Conservation (phyloP, 1,140 invertebrate species). For the Drosophila pandora region DNA sequence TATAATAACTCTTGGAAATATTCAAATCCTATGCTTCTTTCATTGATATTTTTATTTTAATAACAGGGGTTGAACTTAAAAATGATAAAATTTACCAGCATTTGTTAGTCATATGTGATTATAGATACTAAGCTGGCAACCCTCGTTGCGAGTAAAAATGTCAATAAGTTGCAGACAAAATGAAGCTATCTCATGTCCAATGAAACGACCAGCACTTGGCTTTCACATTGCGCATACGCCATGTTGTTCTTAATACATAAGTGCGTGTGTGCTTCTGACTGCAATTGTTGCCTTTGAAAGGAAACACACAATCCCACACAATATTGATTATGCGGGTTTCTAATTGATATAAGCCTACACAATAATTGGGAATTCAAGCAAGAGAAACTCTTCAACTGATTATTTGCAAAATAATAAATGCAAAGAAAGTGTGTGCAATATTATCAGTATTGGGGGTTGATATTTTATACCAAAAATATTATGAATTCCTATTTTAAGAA, state of each 20-base stretch:
- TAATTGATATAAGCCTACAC: conserved; percentile 16
- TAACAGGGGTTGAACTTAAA: too few species aligned
- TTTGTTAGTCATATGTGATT: too few species aligned
- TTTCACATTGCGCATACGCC: conserved; percentile 72
- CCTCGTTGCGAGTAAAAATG: conserved; percentile 49
- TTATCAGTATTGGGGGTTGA: too few species aligned
- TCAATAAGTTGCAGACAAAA: conserved; percentile 77
- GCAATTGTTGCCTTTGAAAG: conserved; percentile 48
- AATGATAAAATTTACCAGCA: too few species aligned
- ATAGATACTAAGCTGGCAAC: conserved; percentile 9
- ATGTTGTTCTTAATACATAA: conserved; percentile 21
- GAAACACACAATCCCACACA: conserved; percentile 7
- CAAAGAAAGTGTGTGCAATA: not conserved
- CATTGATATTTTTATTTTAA: too few species aligned
- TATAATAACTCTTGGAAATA: too few species aligned
- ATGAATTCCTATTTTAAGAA: not conserved
- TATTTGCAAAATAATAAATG: not conserved
- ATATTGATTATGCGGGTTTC: conserved; percentile 25
- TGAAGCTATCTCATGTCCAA: conserved; percentile 54
- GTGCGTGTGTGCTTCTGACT: conserved; percentile 20
- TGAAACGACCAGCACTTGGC: conserved; percentile 9
- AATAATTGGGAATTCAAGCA: conserved; percentile 17
- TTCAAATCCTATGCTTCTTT: too few species aligned
- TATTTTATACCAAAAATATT: not conserved
- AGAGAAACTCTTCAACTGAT: not conserved